Evolutionary conservation across 30 jellyfish, hydroid and myxozoan genomes (phyloP), one percentile per base, ranked within the genome.

Genomic region (Hydra vulgaris): DNA sequence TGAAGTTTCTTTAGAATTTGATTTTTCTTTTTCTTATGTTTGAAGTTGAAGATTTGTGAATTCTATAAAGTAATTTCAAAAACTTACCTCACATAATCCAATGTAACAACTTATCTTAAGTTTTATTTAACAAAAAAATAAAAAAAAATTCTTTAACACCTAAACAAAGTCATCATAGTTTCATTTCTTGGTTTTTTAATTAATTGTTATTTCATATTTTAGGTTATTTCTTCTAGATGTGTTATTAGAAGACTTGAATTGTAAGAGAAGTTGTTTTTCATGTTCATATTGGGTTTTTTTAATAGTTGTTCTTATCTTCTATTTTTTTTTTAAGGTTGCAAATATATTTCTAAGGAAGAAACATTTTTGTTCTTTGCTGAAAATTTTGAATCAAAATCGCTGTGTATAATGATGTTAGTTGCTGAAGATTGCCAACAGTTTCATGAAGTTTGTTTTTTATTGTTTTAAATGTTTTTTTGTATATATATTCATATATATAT

Each of bases 331-430:
- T 40, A 40, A 40, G 61, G 12, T 40, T 40, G 8, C 5, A 12
- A 40, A 40, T 40, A 5, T 40, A 12, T 3, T 40, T 5, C 12
- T 5, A 12, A 40, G 61, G 87, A 80, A 70, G 26, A 27, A 1
- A 8, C 17, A 21, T 21, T 80, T 0, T 21, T 80, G 70, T 80
- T 8, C 27, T 82, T 80, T 70, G 83, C 84, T 23, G 87, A 70
- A n/a, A 74, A 80, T 21, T 80, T 80, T 26, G 68, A 26, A 70
- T 27, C 86, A 17, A 80, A 80, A 70, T 66, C 87, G 0, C 40
- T 72, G 12, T 80, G 87, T 80, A 80, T 80, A 17, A 27, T 80
- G 70, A 80, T 67, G 84, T 66, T 80, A 19, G 87, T 84, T 1
- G 27, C n/a, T 0, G 87, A 67, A 0, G 8, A 8, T 12, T 21